A percentile compares a stretch with the other conserved stretches of the same genome.
Evolutionary conservation across 2,113 vertebrate species (phyloP).

Genomic region (Ceyx cyanopectus): DNA sequence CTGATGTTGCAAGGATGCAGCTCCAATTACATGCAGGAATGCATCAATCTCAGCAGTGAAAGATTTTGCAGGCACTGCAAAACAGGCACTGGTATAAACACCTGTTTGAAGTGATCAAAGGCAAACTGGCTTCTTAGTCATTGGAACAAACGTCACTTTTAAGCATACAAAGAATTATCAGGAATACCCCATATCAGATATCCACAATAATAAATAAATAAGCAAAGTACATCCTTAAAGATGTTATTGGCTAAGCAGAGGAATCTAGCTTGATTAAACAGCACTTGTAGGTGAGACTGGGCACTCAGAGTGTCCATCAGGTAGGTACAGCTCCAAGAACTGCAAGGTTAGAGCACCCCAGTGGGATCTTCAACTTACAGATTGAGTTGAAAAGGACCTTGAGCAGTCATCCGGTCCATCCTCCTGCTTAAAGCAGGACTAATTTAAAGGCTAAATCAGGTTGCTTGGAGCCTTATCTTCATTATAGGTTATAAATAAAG

Average conservation of each 20-base stretch:
- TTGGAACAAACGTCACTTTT: not conserved
- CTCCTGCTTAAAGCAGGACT: not conserved
- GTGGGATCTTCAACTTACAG: not conserved
- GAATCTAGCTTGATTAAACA: not conserved
- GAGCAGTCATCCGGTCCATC: not conserved
- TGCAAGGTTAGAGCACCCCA: not conserved
- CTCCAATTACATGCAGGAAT: not conserved
- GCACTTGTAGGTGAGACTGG: not conserved
- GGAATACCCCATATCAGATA: not conserved
- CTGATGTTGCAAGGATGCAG: not conserved
- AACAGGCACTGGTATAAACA: not conserved
- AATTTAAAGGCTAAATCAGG: not conserved
- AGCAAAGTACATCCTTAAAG: not conserved
- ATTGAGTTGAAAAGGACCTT: not conserved
- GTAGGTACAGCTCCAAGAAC: not conserved
- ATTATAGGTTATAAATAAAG: not conserved
- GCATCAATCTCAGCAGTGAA: not conserved
- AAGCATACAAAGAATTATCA: not conserved
- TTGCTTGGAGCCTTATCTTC: not conserved
- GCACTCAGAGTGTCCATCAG: not conserved
- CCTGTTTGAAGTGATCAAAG: not conserved
- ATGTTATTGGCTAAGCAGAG: not conserved
- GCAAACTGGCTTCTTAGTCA: not conserved
- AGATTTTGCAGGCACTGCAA: not conserved
- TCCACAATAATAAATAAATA: not conserved